These are phyloP conservation scores for Drosophila orena DNA, from an alignment of 1,140 invertebrate genomes.

Conservation along the genomic window DNA sequence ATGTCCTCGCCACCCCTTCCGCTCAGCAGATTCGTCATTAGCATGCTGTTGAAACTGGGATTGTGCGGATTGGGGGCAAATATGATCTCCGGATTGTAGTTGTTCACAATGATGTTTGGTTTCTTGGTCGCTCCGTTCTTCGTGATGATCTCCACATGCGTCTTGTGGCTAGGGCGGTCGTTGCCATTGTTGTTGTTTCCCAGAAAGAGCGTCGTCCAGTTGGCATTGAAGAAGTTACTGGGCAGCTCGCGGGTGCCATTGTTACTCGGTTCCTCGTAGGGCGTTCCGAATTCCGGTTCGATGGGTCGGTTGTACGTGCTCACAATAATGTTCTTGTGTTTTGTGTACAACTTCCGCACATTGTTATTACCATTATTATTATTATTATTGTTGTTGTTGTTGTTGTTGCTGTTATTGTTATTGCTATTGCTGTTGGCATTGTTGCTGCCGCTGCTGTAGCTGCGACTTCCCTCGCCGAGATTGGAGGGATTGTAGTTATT, in stretches of 20 bases:
- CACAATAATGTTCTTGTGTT: slow-evolving; percentile 84
- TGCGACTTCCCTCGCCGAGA: slow-evolving; percentile 68
- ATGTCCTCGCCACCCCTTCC: slow-evolving; percentile 85
- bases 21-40: slow-evolving; percentile 88
- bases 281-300: slow-evolving; percentile 71
- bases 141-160: slow-evolving; percentile 87
- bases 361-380: slow-evolving; percentile 63
- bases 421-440: slow-evolving; percentile 48
- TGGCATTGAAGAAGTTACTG: slow-evolving; percentile 84
- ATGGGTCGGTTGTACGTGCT: slow-evolving; percentile 80
- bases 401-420: slow-evolving; percentile 50
- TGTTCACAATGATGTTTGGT: slow-evolving; percentile 84
- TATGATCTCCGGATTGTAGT: slow-evolving; percentile 84
- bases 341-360: slow-evolving; percentile 77
- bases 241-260: slow-evolving; percentile 72
- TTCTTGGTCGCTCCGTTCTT: slow-evolving; percentile 87
- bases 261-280: slow-evolving; percentile 69
- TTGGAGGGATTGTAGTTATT: slow-evolving; percentile 84
- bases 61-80: slow-evolving; percentile 84
- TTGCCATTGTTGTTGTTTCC: slow-evolving; percentile 56
- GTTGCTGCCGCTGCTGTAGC: slow-evolving; percentile 56
- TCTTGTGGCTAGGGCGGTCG: slow-evolving; percentile 87
- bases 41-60: slow-evolving; percentile 86
- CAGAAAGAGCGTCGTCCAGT: slow-evolving; percentile 84
- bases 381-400: slow-evolving; percentile 43